Percentiles rank a stretch among this genome's conserved stretches.
phyloP scores from a whole-genome alignment of 2,113 vertebrate species.

The Lonchura striata region DNA sequence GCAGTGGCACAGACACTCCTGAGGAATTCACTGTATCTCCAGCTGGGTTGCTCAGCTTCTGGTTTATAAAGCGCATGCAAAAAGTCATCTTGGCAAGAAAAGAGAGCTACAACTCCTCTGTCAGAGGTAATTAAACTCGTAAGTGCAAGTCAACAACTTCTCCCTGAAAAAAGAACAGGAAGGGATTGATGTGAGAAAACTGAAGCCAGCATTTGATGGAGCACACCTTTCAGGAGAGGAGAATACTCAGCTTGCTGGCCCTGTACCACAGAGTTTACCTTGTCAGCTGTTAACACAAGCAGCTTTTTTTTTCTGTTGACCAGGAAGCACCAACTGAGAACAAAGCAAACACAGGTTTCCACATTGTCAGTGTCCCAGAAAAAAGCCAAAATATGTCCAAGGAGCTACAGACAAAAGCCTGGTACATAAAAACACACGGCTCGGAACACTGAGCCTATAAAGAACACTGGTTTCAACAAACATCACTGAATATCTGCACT shows the following conservation, averaged over 20 bases:
- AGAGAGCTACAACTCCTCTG: background rate
- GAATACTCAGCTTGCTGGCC: background rate
- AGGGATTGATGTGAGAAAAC: background rate
- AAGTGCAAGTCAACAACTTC: background rate
- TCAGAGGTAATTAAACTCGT: background rate
- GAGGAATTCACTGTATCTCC: background rate
- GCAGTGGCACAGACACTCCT: background rate
- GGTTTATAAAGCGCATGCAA: background rate
- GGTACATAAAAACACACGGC: background rate
- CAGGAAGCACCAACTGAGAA: background rate
- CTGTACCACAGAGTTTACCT: fast-evolving
- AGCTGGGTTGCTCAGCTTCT: background rate
- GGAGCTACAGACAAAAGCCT: background rate
- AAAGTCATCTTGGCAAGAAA: background rate
- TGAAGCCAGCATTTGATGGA: background rate
- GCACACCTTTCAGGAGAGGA: background rate
- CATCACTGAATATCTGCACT: background rate
- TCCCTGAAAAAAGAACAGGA: background rate
- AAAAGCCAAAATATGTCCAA: background rate
- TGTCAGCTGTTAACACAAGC: background rate
- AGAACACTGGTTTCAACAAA: background rate
- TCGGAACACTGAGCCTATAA: background rate
- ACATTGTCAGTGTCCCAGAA: background rate
- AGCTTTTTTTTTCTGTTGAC: background rate
- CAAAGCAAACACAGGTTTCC: background rate